Evolutionary conservation across 2,797 vertebrate genomes (phyloP).

Genomic region (Bovichtus variegatus): DNA sequence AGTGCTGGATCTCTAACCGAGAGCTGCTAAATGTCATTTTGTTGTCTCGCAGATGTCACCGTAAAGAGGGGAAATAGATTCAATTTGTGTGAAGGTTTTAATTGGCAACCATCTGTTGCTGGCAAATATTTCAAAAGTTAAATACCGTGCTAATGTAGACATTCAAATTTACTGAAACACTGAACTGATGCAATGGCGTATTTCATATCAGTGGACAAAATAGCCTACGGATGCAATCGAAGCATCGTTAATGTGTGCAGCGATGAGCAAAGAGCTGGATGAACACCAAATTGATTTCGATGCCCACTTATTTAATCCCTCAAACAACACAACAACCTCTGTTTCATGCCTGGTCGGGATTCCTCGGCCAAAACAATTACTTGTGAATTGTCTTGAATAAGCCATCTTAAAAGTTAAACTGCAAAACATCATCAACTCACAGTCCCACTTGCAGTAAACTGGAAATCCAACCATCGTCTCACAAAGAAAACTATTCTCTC

Average conservation of each 20-base stretch:
- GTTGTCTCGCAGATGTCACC: slow-evolving; percentile 80
- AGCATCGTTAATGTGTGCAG: slow-evolving; percentile 4
- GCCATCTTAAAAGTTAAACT: background rate
- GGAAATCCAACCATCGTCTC: background rate
- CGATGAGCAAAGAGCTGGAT: slow-evolving; percentile 43
- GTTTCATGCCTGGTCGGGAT: slow-evolving; percentile 23
- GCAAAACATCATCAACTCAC: no score
- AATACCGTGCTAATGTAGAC: slow-evolving; percentile 36
- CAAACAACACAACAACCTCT: slow-evolving; percentile 38
- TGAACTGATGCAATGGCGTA: background rate
- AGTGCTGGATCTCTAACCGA: slow-evolving; percentile 66
- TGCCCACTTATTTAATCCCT: slow-evolving; percentile 54
- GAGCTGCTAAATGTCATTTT: slow-evolving; percentile 81
- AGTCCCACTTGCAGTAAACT: no score
- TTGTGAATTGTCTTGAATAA: slow-evolving; percentile 15
- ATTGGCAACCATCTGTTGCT: slow-evolving; percentile 69
- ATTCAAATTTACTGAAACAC: slow-evolving; percentile 19
- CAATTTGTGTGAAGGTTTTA: slow-evolving; percentile 67
- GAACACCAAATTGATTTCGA: slow-evolving; percentile 49
- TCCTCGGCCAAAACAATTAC: background rate
- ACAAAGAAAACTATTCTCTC: background rate
- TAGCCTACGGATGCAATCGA: background rate
- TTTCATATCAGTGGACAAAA: background rate
- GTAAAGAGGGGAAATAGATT: slow-evolving; percentile 68
- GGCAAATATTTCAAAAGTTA: slow-evolving; percentile 55